Evolutionary conservation across 2,888 invertebrate species (phyloP).

Genomic region (Drosophila cracens): DNA sequence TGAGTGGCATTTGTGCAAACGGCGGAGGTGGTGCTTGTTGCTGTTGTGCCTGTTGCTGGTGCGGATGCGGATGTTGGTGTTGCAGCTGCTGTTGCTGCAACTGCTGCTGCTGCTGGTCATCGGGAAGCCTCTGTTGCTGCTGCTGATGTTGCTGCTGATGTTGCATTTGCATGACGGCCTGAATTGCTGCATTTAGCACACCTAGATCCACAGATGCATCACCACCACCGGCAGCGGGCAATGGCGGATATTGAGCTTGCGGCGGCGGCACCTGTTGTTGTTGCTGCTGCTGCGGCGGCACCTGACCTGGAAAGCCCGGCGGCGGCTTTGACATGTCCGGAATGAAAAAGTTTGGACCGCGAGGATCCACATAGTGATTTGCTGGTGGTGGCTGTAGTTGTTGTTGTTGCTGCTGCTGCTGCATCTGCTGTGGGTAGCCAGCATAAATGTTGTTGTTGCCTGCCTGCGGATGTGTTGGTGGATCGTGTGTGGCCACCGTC

Average conservation of each 20-base stretch:
- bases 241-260: conserved; percentile 41
- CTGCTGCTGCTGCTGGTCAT: conserved; percentile 40
- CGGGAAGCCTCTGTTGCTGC: conserved; percentile 54
- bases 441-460: conserved; percentile 52
- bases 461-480: conserved; percentile 63
- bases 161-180: conserved; percentile 77
- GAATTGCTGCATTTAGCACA: conserved; percentile 78
- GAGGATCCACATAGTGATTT: conserved; percentile 86
- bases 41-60: conserved; percentile 30
- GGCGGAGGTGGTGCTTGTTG: conserved; percentile 35
- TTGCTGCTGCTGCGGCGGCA: conserved; percentile 50
- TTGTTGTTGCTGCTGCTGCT: conserved; percentile 43
- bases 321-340: conserved; percentile 95
- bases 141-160: conserved; percentile 63
- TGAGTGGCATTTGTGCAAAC: conserved; percentile 46
- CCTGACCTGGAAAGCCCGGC: conserved; percentile 89
- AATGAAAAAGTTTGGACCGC: conserved; percentile 86
- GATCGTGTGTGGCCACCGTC: conserved; percentile 80
- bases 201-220: conserved; percentile 65
- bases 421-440: conserved; percentile 47
- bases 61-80: conserved; percentile 31
- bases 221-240: conserved; percentile 17
- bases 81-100: conserved; percentile 20
- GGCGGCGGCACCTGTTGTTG: conserved; percentile 28
- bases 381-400: conserved; percentile 78